A percentile compares a stretch with the other conserved stretches of the same genome.
Conservation (phyloP, 2,797 vertebrate species). For the Microchirus variegatus region DNA sequence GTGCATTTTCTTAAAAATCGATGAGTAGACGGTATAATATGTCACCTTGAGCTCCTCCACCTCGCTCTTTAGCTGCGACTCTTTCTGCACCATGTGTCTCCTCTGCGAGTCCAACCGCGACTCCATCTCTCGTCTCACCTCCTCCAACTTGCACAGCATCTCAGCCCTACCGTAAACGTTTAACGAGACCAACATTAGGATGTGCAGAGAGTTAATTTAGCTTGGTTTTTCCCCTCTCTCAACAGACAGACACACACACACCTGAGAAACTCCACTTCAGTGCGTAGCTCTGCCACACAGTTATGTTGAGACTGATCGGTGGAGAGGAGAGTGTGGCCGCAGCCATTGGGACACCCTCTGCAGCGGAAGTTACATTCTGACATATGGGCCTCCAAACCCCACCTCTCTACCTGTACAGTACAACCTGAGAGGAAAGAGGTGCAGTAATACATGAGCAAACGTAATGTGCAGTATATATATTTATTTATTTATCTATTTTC, state of each 20-base stretch:
- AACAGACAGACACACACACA: slow-evolving; percentile 33
- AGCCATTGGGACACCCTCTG: slow-evolving; percentile 86
- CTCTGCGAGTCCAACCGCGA: slow-evolving; percentile 91
- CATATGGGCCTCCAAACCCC: slow-evolving; percentile 84
- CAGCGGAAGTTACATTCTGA: slow-evolving; percentile 86
- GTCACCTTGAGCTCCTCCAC: slow-evolving; percentile 91
- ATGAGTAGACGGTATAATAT: not conserved
- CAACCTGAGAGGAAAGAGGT: slow-evolving; percentile 76
- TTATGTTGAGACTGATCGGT: slow-evolving; percentile 85
- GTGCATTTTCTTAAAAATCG: too few species aligned
- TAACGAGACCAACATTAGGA: not conserved
- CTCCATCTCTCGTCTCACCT: slow-evolving; percentile 91
- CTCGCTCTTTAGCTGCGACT: slow-evolving; percentile 87
- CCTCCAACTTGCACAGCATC: slow-evolving; percentile 89
- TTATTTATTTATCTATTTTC: too few species aligned
- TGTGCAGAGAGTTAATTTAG: not conserved
- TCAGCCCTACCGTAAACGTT: slow-evolving; percentile 79
- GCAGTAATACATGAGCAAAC: not conserved
- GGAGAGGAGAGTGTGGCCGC: slow-evolving; percentile 83
- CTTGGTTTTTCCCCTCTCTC: not conserved
- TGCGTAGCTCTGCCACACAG: slow-evolving; percentile 88
- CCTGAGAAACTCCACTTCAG: slow-evolving; percentile 88
- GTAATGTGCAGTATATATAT: not conserved
- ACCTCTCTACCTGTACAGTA: slow-evolving; percentile 83
- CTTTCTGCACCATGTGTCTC: slow-evolving; percentile 93